Percentiles rank a stretch among this genome's conserved stretches.
phyloP scores from a whole-genome alignment of 2,888 invertebrate genomes.

The Ochlodes sylvanus region DNA sequence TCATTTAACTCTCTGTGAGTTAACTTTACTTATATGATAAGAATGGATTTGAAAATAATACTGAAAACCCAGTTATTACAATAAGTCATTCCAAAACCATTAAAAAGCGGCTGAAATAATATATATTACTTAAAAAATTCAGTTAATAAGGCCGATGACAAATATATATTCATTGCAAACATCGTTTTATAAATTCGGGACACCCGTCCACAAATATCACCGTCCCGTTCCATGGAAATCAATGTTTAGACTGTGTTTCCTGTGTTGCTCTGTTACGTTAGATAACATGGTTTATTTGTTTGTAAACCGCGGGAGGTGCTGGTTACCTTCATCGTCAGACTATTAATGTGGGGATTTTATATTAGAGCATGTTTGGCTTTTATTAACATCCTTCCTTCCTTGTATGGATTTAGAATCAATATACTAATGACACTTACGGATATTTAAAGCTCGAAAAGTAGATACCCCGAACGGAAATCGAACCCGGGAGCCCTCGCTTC shows the following conservation, averaged over 20 bases:
- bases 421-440: no score
- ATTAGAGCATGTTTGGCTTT: background rate
- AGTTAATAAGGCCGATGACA: background rate
- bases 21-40: no score
- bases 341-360: background rate
- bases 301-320: conserved; percentile 7
- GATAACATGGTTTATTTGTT: conserved; percentile 37
- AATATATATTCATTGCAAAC: background rate
- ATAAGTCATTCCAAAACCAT: no score
- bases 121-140: background rate
- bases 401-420: background rate
- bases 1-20: no score
- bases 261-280: conserved; percentile 51
- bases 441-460: no score
- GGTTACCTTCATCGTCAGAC: conserved; percentile 39
- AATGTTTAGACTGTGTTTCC: conserved; percentile 65
- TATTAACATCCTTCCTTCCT: background rate
- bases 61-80: no score
- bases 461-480: no score
- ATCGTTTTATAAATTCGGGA: background rate
- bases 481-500: no score
- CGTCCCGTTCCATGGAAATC: conserved; percentile 58
- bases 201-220: conserved; percentile 1
- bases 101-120: no score
- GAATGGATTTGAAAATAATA: no score